Evolutionary conservation across 2,113 vertebrate species (phyloP), one percentile per base, ranked within the genome.

Genomic region (Sceloporus tristichus): DNA sequence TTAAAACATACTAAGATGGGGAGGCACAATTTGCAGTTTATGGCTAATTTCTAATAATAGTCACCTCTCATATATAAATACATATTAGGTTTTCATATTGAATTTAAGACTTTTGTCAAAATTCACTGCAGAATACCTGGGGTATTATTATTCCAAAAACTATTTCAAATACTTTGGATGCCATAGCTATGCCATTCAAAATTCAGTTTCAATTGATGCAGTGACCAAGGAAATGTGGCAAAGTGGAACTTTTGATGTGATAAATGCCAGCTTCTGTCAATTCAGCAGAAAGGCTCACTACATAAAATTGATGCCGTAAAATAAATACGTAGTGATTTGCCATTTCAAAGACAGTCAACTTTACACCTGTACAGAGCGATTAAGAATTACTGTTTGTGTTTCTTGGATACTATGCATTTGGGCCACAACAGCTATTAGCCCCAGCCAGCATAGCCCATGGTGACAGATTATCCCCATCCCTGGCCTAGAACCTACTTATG

Each of bases 201-300:
- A 62, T 62, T 85, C 84, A 62, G 84, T 34, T 42, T 56, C 14
- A 85, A 62, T 65, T 56, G 18, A 34, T 54, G 56, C 54, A 40
- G 53, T 25, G 56, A 65, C 3, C 2, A 56, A 59, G 29, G 48
- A 56, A 59, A 48, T 14, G 27, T n/a, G 38, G 25, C 62, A 82
- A 82, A 68, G 40, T 53, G n/a, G 9, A 54, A 25, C 23, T 85
- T n/a, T 71, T 34, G 23, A 85, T 75, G 71, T 75, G 71, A 85
- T 75, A 62, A 85, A 59, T 75, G 42, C 56, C 56, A 65, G 23
- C 56, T n/a, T 76, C 34, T 42, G 48, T 56, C 34, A 76, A n/a
- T 29, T 77, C 56, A 77, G 14, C 9, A 38, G 70, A 85, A 62
- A 76, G 38, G 66, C 21, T 65, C 25, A 42, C 16, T 77, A 29